These are phyloP conservation scores for Acronicta alni DNA, from an alignment of 2,888 invertebrate species.

Conservation along the genomic window DNA sequence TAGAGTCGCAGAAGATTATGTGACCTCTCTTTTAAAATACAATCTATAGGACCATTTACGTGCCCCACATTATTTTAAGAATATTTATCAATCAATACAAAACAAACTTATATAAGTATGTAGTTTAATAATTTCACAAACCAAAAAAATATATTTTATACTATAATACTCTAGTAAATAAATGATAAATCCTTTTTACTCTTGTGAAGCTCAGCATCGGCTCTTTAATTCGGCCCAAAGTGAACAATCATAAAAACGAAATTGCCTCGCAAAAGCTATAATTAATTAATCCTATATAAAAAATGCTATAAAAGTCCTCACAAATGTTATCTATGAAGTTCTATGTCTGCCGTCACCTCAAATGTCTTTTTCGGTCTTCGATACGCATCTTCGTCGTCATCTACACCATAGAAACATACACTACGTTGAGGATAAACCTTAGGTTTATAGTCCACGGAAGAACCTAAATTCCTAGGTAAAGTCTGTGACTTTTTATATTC, in stretches of 20 bases:
- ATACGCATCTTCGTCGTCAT: slow-evolving; percentile 60
- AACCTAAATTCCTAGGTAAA: slow-evolving; percentile 80
- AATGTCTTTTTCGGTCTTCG: slow-evolving; percentile 65
- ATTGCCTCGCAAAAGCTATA: slow-evolving; percentile 1
- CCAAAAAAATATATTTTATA: too few species aligned
- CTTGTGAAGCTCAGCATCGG: too few species aligned
- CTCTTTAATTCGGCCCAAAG: neutral
- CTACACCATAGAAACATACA: slow-evolving; percentile 79
- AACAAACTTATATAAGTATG: neutral
- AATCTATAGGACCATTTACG: too few species aligned
- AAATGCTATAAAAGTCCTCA: slow-evolving; percentile 54
- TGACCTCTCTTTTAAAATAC: too few species aligned
- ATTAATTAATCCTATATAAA: slow-evolving; percentile 27
- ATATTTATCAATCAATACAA: too few species aligned
- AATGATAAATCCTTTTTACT: too few species aligned
- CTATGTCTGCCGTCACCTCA: slow-evolving; percentile 79
- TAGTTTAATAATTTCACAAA: slow-evolving; percentile 6
- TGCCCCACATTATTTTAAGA: too few species aligned
- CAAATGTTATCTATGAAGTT: slow-evolving; percentile 81
- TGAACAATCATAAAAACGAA: neutral
- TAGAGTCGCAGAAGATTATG: too few species aligned
- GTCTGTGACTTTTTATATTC: slow-evolving; percentile 74
- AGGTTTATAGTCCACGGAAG: slow-evolving; percentile 71
- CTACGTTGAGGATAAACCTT: slow-evolving; percentile 74
- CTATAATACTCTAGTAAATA: too few species aligned